Base-by-base conservation (phyloP, 2,888 invertebrate genomes). In the Lutraria lutraria region DNA sequence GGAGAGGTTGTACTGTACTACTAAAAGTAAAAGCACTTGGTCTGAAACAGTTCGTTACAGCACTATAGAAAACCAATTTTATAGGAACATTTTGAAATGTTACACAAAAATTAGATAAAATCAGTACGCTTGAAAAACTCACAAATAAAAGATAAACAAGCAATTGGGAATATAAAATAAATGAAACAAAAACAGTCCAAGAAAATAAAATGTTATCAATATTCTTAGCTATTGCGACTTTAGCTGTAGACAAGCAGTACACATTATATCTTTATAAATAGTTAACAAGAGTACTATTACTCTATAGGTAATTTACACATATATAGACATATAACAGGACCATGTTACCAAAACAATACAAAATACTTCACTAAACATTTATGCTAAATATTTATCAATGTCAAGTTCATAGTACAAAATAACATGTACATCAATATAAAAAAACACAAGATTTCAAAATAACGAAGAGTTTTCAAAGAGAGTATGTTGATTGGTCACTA, bases 401-500 rank as follows among this genome's bases (percentile, higher is more conserved):
- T 54, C 53, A 72, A 84, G 76, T 52, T 29, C 52, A 84, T 54
- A 76, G 72, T 63, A 88, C 83, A 88, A 88, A 87, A 84, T 72
- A 54, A 88, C 80, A 88, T 88, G 56, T 90, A 90, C 83, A 90
- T 88, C 82, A 87, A 86, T 88, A 86, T 88, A 88, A 88, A 90
- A 88, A 84, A 83, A 60, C 85, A 85, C 85, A 80, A 80, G 60
- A 80, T 79, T 54, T 85, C 56, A 85, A 80, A 85, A 79, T 81
- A 86, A 86, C 3, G 34, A 85, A 85, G 53, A 56, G 56, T 34
- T n/a, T 29, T 84, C 54, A 72, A 81, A 82, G 76, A 89, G 82
- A 91, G 91, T 88, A 85, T 83, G 84, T 81, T 91, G 88, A 92
- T 92, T 92, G 92, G 92, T 92, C 90, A 90, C 92, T 76, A 85